phyloP scores from a whole-genome alignment of 2,888 invertebrate species.

The Platerodrilus igneus region DNA sequence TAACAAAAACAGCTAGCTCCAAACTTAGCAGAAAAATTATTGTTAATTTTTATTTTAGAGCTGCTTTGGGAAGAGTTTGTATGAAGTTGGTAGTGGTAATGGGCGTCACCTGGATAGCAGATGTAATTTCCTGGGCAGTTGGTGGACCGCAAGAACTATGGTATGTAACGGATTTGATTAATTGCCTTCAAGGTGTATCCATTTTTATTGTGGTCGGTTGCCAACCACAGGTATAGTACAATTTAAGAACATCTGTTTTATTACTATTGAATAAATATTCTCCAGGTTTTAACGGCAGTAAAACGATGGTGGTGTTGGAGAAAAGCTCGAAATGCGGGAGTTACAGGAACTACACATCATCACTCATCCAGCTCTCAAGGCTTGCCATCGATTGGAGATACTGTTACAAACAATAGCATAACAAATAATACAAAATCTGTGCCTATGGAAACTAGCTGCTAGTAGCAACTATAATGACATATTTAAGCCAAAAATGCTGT shows the following conservation, averaged over 20 bases:
- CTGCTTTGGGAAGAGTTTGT: slow-evolving; percentile 77
- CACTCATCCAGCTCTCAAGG: slow-evolving; percentile 76
- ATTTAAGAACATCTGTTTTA: slow-evolving; percentile 13
- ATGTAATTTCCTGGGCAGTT: slow-evolving; percentile 77
- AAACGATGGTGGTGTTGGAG: slow-evolving; percentile 58
- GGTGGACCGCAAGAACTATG: slow-evolving; percentile 77
- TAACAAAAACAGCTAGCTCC: no score
- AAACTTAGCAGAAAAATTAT: no score
- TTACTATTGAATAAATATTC: slow-evolving; percentile 9
- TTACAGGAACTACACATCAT: slow-evolving; percentile 60
- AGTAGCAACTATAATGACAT: no score
- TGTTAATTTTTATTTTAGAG: slow-evolving; percentile 56
- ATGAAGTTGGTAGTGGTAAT: slow-evolving; percentile 80
- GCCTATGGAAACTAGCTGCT: slow-evolving; percentile 54
- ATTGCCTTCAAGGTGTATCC: slow-evolving; percentile 81
- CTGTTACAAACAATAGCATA: slow-evolving; percentile 66
- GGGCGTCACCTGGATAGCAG: slow-evolving; percentile 76
- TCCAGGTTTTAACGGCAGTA: slow-evolving; percentile 61
- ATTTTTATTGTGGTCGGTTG: slow-evolving; percentile 86
- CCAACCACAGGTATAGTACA: slow-evolving; percentile 73
- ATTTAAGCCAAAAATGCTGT: no score
- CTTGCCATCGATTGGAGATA: slow-evolving; percentile 75
- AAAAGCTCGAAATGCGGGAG: slow-evolving; percentile 43
- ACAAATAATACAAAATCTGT: slow-evolving; percentile 53
- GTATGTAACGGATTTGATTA: slow-evolving; percentile 80